A percentile compares a stretch with the other conserved stretches of the same genome.
These are phyloP conservation scores for Lasioglossum albipes DNA, from an alignment of 1,140 invertebrate genomes.

Conservation along the genomic window DNA sequence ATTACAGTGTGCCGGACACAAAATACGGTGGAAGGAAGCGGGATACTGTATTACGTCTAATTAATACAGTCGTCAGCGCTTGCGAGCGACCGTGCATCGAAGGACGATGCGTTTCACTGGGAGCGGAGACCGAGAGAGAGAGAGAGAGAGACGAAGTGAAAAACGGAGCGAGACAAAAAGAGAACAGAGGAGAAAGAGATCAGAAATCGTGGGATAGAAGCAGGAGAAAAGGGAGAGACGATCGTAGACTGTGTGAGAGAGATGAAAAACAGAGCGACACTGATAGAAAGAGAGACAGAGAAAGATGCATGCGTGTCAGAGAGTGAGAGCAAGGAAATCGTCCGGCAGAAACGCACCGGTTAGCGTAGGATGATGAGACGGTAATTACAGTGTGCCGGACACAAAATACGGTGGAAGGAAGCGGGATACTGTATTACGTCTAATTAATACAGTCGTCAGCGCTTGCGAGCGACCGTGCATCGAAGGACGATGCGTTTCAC, in stretches of 20 bases:
- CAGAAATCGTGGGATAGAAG: neutral
- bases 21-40: constrained; percentile 17
- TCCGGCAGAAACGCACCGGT: neutral
- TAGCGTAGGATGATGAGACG: neutral
- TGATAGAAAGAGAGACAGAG: too few species aligned
- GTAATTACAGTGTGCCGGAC: constrained; percentile 9
- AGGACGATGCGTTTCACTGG: constrained; percentile 25
- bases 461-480: neutral
- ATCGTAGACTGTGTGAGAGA: too few species aligned
- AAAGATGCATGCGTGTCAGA: too few species aligned
- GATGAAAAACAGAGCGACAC: too few species aligned
- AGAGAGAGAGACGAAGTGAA: too few species aligned
- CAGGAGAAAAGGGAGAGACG: too few species aligned
- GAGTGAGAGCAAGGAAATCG: too few species aligned
- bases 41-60: constrained; percentile 28
- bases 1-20: constrained; percentile 2
- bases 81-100: neutral
- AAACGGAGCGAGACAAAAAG: too few species aligned
- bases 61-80: constrained; percentile 54
- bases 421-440: constrained; percentile 12
- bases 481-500: constrained; percentile 28
- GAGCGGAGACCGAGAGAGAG: neutral
- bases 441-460: constrained; percentile 57
- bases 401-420: constrained; percentile 9
- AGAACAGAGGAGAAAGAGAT: too few species aligned